A percentile compares a stretch with the other conserved stretches of the same genome.
Conservation (phyloP, 1,140 invertebrate genomes). For the Lerema accius region DNA sequence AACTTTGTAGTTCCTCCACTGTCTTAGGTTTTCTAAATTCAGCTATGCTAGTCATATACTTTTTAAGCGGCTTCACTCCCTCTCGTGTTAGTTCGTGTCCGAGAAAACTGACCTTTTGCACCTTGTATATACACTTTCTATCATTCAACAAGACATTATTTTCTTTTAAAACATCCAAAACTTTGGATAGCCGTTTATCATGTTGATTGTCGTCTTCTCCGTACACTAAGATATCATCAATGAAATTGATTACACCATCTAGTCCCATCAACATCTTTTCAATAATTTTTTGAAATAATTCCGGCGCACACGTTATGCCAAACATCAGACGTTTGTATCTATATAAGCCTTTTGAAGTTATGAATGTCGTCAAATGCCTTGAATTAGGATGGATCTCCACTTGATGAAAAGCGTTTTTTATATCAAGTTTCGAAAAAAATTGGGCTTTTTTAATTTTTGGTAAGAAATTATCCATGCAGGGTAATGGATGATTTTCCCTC, state of each 20-base stretch:
- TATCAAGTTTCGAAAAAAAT: constrained; percentile 48
- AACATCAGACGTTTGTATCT: constrained; percentile 47
- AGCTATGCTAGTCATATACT: constrained; percentile 49
- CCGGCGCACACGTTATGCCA: constrained; percentile 41
- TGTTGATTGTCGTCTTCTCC: constrained; percentile 42
- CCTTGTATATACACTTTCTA: constrained; percentile 42
- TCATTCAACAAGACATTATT: constrained; percentile 9
- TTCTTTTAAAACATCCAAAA: too few relatives aligned
- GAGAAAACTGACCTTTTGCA: constrained; percentile 60
- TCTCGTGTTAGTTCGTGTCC: constrained; percentile 57
- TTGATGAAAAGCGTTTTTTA: constrained; percentile 51
- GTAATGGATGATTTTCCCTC: constrained; percentile 57
- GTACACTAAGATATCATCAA: constrained; percentile 34
- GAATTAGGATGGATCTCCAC: constrained; percentile 39
- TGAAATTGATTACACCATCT: constrained; percentile 40
- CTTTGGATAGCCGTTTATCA: constrained; percentile 36
- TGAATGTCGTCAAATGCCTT: constrained; percentile 42
- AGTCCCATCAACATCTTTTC: constrained; percentile 26
- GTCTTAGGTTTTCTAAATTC: constrained; percentile 55
- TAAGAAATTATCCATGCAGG: constrained; percentile 54
- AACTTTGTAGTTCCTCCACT: constrained; percentile 60
- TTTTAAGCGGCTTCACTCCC: constrained; percentile 45
- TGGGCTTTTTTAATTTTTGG: constrained; percentile 48
- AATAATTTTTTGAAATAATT: constrained; percentile 46
- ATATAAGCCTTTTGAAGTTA: constrained; percentile 35